phyloP scores from a whole-genome alignment of 2,113 vertebrate genomes.

The Athene noctua region DNA sequence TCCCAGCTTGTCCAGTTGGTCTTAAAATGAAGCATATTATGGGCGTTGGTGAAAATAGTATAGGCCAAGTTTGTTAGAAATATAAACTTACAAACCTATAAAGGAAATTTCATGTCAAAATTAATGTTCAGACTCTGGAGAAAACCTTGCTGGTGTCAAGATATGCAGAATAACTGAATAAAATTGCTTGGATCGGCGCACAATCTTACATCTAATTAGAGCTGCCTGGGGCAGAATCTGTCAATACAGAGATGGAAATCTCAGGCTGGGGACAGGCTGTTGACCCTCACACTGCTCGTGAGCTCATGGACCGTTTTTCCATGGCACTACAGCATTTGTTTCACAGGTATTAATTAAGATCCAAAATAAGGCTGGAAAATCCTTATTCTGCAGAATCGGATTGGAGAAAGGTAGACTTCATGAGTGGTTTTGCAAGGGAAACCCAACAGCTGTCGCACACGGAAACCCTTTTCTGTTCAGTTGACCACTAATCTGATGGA shows the following conservation, averaged over 20 bases:
- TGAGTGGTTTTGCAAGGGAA: background rate
- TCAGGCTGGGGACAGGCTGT: background rate
- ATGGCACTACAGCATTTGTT: background rate
- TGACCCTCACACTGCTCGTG: background rate
- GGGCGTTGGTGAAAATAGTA: background rate
- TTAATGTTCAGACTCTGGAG: background rate
- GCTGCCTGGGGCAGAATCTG: background rate
- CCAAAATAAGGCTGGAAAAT: background rate
- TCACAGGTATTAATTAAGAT: background rate
- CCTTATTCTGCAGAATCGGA: background rate
- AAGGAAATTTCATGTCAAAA: conserved; percentile 7
- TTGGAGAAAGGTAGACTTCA: background rate
- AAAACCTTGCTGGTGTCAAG: conserved; percentile 18
- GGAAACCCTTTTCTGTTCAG: background rate
- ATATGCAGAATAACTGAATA: background rate
- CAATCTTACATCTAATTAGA: background rate
- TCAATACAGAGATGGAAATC: background rate
- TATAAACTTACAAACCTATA: background rate
- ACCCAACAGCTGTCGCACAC: background rate
- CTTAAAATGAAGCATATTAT: background rate
- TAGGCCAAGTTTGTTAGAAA: background rate
- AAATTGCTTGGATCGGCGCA: background rate
- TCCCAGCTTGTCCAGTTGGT: background rate
- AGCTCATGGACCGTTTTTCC: background rate
- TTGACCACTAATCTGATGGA: background rate